Evolutionary conservation across 2,113 vertebrate species (phyloP).

Genomic region (Ailuropoda melanoleuca): DNA sequence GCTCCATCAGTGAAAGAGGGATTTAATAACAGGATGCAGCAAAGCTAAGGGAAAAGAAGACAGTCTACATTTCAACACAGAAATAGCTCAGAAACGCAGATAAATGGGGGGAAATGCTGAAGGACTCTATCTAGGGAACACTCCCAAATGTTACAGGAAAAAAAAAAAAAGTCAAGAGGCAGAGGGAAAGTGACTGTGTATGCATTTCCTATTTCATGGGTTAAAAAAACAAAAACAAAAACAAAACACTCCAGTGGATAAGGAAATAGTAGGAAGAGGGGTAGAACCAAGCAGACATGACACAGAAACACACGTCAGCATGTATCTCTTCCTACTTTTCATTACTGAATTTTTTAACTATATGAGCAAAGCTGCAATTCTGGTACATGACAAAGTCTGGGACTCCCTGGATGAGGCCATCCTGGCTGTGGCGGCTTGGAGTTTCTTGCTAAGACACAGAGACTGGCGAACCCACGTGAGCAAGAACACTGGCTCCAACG

Average conservation of each 20-base stretch:
- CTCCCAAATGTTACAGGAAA: background rate
- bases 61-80: background rate
- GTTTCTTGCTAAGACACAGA: background rate
- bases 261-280: background rate
- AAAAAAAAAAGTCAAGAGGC: background rate
- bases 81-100: background rate
- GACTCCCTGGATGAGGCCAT: background rate
- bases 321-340: background rate
- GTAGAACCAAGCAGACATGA: background rate
- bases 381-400: background rate
- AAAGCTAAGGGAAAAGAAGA: background rate
- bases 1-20: background rate
- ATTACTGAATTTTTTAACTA: background rate
- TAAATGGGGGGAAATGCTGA: no score
- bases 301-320: background rate
- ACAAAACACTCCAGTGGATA: background rate
- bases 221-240: background rate
- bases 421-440: background rate
- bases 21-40: background rate
- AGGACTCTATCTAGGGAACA: background rate
- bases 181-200: background rate
- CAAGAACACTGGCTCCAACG: background rate
- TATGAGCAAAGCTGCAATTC: background rate
- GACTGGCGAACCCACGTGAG: fast-evolving
- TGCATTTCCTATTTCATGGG: background rate